Conservation (phyloP, 1,140 invertebrate genomes). For the Hyles vespertilio region DNA sequence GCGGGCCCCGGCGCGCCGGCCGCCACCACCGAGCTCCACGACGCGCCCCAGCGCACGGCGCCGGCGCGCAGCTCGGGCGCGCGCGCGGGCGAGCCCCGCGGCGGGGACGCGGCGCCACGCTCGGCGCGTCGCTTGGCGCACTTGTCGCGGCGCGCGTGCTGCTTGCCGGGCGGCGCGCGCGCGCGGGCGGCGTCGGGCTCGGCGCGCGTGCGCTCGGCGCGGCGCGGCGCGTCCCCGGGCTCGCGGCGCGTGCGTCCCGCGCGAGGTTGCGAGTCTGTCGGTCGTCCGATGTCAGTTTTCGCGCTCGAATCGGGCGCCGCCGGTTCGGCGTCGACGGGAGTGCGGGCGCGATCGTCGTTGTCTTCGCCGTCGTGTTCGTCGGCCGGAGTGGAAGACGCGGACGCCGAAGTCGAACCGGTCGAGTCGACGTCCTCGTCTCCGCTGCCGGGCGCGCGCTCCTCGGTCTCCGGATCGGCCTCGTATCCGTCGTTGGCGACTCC, state of each 20-base stretch:
- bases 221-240: constrained; percentile 6
- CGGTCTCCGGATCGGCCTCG: constrained; percentile 23
- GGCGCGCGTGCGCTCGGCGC: constrained; percentile 7
- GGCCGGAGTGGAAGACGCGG: constrained; percentile 31
- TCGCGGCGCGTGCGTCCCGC: constrained; percentile 13
- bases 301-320: neutral
- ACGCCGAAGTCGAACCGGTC: constrained; percentile 28
- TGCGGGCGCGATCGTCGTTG: constrained; percentile 1
- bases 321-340: neutral
- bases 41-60: constrained; percentile 36
- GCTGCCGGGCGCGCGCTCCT: constrained; percentile 18
- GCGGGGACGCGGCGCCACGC: constrained; percentile 20
- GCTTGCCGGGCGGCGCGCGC: constrained; percentile 12
- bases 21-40: constrained; percentile 36
- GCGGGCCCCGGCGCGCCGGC: constrained; percentile 14
- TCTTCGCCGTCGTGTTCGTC: constrained; percentile 24
- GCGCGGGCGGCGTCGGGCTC: constrained; percentile 9
- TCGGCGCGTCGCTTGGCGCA: constrained; percentile 21
- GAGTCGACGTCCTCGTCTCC: constrained; percentile 32
- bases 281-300: constrained; percentile 9
- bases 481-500: constrained; percentile 14
- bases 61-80: constrained; percentile 11
- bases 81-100: constrained; percentile 10
- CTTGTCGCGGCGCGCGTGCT: constrained; percentile 28
- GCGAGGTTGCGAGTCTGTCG: constrained; percentile 10